Evolutionary conservation across 1,140 invertebrate genomes (phyloP), one percentile per base, ranked within the genome.

Genomic region (Drosophila kurseongensis): DNA sequence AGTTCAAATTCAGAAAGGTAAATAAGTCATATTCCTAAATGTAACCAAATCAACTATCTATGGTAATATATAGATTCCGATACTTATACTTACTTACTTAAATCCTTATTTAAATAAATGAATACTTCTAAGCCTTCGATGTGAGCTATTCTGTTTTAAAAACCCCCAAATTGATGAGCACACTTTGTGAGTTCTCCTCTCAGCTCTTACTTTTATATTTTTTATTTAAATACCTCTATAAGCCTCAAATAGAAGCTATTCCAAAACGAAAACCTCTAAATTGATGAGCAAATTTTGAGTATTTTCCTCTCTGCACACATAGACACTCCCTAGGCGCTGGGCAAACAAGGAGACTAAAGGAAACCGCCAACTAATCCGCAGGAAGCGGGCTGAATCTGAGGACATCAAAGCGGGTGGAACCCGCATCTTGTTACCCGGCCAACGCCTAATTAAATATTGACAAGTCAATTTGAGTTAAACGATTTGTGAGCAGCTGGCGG

Each of bases 391-490:
- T 51, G 29, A 47, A 40, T 54, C 40, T 23, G 68, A 23, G 18
- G 47, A 82, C 83, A 82, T 85, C 82, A 88, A 85, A 85, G 82
- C 44, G 45, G 50, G 57, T 42, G 60, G 23, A 44, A 18, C 78
- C 81, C 78, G 78, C 81, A 78, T 79, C 54, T 63, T 40, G 51
- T 65, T 69, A 50, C 54, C 57, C 52, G 27, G 35, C 50, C 48
- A 68, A 58, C 45, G 83, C 83, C 82, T 85, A 89, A 89, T 89
- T 89, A 89, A 89, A 89, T 89, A 89, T 89, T 89, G 84, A 89
- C 84, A 89, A 90, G 67, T 89, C 84, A 89, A 89, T 89, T 89
- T 89, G 80, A 89, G 84, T 89, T 89, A 89, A 89, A 71, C 85
- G 83, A 88, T 88, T 88, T 88, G 83, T 83, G 84, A 57, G 80